Conservation (phyloP, 2,797 vertebrate genomes). For the Micropoecilia bifurca region DNA sequence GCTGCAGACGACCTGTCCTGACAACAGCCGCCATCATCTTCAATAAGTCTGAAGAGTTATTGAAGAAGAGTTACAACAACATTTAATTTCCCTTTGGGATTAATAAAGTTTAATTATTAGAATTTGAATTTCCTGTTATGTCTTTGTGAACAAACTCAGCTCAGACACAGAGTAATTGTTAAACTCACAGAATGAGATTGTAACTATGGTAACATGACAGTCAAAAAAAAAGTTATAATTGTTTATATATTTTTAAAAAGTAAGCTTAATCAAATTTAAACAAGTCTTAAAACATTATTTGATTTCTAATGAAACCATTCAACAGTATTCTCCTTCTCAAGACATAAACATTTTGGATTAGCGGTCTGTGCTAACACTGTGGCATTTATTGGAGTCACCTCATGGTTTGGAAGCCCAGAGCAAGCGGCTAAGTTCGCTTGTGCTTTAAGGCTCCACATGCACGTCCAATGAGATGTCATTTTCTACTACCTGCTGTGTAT, state of each 20-base stretch:
- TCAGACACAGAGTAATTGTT: neutral
- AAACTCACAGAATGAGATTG: neutral
- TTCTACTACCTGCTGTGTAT: neutral
- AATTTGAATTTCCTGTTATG: neutral
- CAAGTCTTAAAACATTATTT: neutral
- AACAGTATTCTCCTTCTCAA: neutral
- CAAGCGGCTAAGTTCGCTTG: neutral
- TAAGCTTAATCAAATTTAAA: neutral
- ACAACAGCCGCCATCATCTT: no score
- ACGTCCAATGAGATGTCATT: neutral
- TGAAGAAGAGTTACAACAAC: no score
- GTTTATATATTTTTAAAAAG: neutral
- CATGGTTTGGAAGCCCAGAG: no score
- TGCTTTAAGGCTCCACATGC: neutral
- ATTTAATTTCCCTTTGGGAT: no score
- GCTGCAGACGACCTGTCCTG: no score
- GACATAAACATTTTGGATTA: no score
- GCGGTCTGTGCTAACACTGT: no score
- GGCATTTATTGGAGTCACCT: no score
- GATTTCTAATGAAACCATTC: no score
- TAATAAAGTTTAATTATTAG: no score
- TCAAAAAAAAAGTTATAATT: neutral
- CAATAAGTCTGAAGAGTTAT: no score
- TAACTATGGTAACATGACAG: neutral
- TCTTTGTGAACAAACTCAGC: neutral